Base-by-base conservation (phyloP, 2,888 invertebrate species). In the Imbricaverruca yamaguchii region DNA sequence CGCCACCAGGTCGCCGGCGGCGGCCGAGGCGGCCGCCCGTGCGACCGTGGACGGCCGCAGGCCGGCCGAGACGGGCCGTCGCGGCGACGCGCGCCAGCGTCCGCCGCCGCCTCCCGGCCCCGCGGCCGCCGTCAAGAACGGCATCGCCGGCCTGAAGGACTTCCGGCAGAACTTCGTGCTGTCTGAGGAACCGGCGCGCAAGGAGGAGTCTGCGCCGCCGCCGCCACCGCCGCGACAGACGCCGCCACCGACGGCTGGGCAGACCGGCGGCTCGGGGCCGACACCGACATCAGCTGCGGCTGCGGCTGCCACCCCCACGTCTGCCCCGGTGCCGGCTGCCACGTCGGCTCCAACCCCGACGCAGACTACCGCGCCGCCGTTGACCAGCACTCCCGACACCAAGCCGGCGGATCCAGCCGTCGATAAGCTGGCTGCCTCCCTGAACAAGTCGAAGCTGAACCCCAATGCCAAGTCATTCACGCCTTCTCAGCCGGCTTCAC, bases 381-480 rank as follows among this genome's bases (percentile, higher is more conserved):
- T 55, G 21, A 39, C 81, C 57, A 7, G 80, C 25, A 59, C 81
- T 61, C 78, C 80, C 61, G n/a, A 65, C 67, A 15, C 80, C 81
- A 61, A 80, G 79, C 4, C 81, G 81, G 81, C 81, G 65, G 81
- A 78, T 61, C 25, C 61, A 53, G 53, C 81, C 25, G 61, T 77
- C 11, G 81, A 59, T 23, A 59, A 67, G 78, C 6, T 25, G 69
- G 8, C 77, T 89, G 0, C 92, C 92, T 25, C 92, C 88, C 56
- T 90, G 89, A n/a, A 93, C 87, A 93, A 92, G 86, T 93, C 93
- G 25, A 93, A 91, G 0, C 89, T 95, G 84, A 94, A 94, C 89
- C 95, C 95, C 81, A 93, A 94, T 87, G 94, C 95, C 79, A 95
- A 94, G 89, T 94, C 95, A 88, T 96, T 96, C 87, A 90, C 91